phyloP scores from a whole-genome alignment of 2,113 vertebrate genomes.

The Triplophysa dalaica region DNA sequence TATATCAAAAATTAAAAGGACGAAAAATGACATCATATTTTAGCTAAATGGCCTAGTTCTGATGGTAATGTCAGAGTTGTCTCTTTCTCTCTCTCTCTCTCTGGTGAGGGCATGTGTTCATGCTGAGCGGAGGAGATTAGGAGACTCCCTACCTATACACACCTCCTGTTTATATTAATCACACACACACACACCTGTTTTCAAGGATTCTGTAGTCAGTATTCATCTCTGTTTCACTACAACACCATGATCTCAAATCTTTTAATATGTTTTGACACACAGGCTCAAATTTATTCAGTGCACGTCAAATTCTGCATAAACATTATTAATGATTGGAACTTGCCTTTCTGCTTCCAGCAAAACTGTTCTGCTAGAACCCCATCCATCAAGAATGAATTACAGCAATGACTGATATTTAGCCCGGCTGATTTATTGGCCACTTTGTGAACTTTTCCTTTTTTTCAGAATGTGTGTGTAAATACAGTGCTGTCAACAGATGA shows the following conservation, averaged over 20 bases:
- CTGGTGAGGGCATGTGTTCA: slow-evolving; percentile 17
- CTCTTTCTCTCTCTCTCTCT: slow-evolving; percentile 19
- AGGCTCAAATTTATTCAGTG: not conserved
- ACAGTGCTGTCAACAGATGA: too few species aligned
- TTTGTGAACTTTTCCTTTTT: too few species aligned
- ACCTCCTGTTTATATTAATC: slow-evolving; percentile 38
- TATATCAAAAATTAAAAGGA: too few species aligned
- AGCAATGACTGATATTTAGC: too few species aligned
- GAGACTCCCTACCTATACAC: slow-evolving; percentile 27
- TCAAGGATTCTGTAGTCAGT: not conserved
- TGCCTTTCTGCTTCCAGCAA: not conserved
- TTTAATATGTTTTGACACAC: not conserved
- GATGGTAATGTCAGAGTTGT: not conserved
- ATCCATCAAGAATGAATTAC: too few species aligned
- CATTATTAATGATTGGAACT: not conserved
- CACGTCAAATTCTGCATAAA: not conserved
- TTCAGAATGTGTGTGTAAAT: too few species aligned
- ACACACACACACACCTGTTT: slow-evolving; percentile 13
- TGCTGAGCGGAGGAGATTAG: slow-evolving; percentile 23
- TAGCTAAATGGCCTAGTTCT: not conserved
- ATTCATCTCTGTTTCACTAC: not conserved
- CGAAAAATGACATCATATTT: not conserved
- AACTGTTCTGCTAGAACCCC: not conserved
- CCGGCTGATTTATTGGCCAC: too few species aligned
- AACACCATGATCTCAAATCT: not conserved